Base-by-base conservation (phyloP, 2,888 invertebrate genomes). In the Phyto melanocephala region DNA sequence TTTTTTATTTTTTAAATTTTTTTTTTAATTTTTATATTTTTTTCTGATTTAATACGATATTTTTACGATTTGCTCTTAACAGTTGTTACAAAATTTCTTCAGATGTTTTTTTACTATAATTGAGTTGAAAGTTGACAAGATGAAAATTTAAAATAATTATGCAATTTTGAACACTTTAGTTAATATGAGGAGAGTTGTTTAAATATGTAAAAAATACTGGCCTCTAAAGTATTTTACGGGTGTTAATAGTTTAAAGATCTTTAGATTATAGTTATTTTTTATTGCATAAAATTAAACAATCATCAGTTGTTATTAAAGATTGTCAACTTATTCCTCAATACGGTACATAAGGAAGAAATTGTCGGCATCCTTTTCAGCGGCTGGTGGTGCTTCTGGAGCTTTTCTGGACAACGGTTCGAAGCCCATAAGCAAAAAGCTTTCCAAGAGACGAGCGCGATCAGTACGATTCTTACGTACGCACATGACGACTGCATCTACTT, bases 371-470 rank as follows among this genome's bases (percentile, higher is more conserved):
- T 93, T 91, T 92, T 95, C 93, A 90, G 93, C 93, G 40, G 88
- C 87, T 88, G 94, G 93, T 84, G 96, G 95, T 87, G 95, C 94
- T 89, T 95, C 92, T 74, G 94, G 94, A 85, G 97, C 95, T 86
- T 94, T 95, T 54, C 98, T 97, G 50, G 97, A 94, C 88, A 98
- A 93, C 82, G 96, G 94, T 85, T 95, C 94, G 92, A 99, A 99
- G 81, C 99, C 99, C 93, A 99, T 94, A 92, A 98, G 98, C 96
- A 98, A 97, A 94, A 99, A 99, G 40, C 98, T 98, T 87, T 98
- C 95, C 85, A 99, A 95, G 88, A 99, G 93, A 86, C 95, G 95
- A 68, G 95, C 95, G 92, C 97, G 94, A 90, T 98, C 98, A 63
- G 94, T 91, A 70, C 97, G 94, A 88, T 95, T 95, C 92, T 97